These are phyloP conservation scores for Druon quercuslanigerum DNA, from an alignment of 1,140 invertebrate genomes.

Conservation along the genomic window DNA sequence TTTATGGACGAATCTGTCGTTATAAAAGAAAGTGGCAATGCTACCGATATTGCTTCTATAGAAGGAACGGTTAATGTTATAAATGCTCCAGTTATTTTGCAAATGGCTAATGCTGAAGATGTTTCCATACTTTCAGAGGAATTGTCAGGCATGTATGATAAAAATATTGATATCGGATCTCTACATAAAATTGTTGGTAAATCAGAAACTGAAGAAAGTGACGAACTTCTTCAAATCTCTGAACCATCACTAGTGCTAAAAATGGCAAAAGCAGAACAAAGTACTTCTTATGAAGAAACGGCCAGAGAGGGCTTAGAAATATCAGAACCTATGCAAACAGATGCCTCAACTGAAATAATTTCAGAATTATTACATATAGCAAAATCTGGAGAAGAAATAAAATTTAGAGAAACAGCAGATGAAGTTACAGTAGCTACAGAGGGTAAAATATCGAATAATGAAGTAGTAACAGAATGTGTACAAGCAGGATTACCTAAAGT, in stretches of 20 bases:
- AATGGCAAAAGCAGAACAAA: conserved; percentile 30
- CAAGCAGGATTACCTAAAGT: not conserved
- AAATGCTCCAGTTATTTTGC: not conserved
- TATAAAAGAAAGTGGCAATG: not conserved
- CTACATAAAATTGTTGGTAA: not conserved
- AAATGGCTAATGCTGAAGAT: conserved; percentile 7
- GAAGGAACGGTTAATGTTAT: not conserved
- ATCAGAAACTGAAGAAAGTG: conserved; percentile 41
- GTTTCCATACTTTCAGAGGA: conserved; percentile 4
- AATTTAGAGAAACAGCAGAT: not conserved
- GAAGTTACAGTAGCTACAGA: not conserved
- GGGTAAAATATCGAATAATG: not conserved
- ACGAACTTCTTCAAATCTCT: conserved; percentile 27
- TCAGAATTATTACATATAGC: too few species aligned
- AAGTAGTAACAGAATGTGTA: too few species aligned
- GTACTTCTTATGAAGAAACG: conserved; percentile 4
- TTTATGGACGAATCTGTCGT: not conserved
- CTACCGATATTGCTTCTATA: not conserved
- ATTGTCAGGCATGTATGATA: not conserved
- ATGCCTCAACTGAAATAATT: not conserved
- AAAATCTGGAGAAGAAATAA: not conserved
- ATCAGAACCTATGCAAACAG: conserved; percentile 4
- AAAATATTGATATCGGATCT: not conserved
- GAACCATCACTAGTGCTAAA: conserved; percentile 36
- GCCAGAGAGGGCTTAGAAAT: conserved; percentile 1